phyloP scores from a whole-genome alignment of 1,140 invertebrate genomes.

The Anastrepha obliqua region DNA sequence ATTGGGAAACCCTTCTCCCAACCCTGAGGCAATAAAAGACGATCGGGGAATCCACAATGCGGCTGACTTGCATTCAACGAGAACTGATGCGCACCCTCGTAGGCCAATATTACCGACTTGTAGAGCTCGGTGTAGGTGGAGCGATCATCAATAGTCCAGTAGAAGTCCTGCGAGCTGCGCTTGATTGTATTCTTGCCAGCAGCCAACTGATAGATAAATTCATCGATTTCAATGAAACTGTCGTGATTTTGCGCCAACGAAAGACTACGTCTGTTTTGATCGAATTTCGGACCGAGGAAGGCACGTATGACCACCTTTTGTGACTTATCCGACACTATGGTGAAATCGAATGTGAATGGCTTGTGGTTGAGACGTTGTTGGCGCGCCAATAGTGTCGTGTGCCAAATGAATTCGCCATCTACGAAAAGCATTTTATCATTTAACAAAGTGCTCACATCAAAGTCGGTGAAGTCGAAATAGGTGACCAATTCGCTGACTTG shows the following conservation, averaged over 20 bases:
- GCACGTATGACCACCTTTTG: slow-evolving; percentile 76
- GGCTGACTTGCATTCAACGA: slow-evolving; percentile 76
- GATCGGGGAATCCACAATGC: slow-evolving; percentile 78
- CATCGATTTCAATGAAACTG: slow-evolving; percentile 82
- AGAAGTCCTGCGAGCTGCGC: slow-evolving; percentile 81
- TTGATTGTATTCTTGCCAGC: slow-evolving; percentile 81
- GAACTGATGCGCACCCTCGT: slow-evolving; percentile 75
- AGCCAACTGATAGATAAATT: slow-evolving; percentile 79
- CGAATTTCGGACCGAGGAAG: slow-evolving; percentile 78
- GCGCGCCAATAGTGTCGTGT: slow-evolving; percentile 74
- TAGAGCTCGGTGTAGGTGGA: slow-evolving; percentile 79
- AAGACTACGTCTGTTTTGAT: slow-evolving; percentile 76
- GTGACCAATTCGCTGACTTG: slow-evolving; percentile 80
- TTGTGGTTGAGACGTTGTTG: slow-evolving; percentile 81
- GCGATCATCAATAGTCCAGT: slow-evolving; percentile 79
- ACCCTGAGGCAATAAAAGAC: slow-evolving; percentile 78
- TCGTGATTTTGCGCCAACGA: slow-evolving; percentile 78
- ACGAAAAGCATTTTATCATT: slow-evolving; percentile 73
- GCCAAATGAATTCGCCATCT: slow-evolving; percentile 68
- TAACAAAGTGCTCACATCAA: slow-evolving; percentile 79
- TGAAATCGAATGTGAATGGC: slow-evolving; percentile 78
- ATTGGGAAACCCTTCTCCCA: slow-evolving; percentile 78
- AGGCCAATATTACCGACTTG: slow-evolving; percentile 76
- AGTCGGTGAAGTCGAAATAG: slow-evolving; percentile 82
- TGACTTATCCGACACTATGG: slow-evolving; percentile 75